Evolutionary conservation across 2,888 invertebrate species (phyloP), one percentile per base, ranked within the genome.

Genomic region (Dryobotodes eremita): DNA sequence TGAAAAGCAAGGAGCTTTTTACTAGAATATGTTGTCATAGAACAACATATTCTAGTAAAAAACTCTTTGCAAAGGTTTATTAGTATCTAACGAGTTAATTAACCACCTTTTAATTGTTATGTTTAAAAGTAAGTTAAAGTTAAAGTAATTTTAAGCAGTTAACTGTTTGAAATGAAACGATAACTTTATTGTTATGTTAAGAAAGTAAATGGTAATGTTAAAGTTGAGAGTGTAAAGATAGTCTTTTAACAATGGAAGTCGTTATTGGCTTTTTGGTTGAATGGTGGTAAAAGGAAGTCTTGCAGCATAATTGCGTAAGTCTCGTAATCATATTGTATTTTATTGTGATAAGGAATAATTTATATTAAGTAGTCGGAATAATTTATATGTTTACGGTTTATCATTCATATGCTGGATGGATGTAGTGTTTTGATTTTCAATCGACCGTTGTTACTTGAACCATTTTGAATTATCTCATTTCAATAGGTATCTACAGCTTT

Each of bases 141-240:
- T n/a, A 36, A 64, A 36, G 2, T 64, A 3, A 42, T 42, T 42
- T 64, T 23, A n/a, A 64, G 13, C 13, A 23, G 23, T 62, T 36
- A 23, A 42, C 5, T 65, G 42, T 15, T 42, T 15, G 3, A 64
- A 36, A 13, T 17, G 3, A 64, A 89, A 82, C 71, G 68, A 81
- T 77, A 81, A 70, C 57, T 74, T 79, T 81, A 77, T 77, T 74
- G 79, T 77, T 80, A 77, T 53, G 62, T 62, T 65, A 68, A 64
- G 46, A 42, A 10, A 13, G 31, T 70, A 36, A 80, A 71, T 68
- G 42, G 59, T 71, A 31, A 65, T 62, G 77, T 64, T 42, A 26
- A 48, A 55, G 23, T 69, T 57, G 48, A 7, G n/a, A 42, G 11
- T 61, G 61, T 65, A 46, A 46, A 66, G 17, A 61, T 0, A 69